These are phyloP conservation scores for Vanessa tameamea DNA, from an alignment of 1,140 invertebrate species.

Conservation along the genomic window DNA sequence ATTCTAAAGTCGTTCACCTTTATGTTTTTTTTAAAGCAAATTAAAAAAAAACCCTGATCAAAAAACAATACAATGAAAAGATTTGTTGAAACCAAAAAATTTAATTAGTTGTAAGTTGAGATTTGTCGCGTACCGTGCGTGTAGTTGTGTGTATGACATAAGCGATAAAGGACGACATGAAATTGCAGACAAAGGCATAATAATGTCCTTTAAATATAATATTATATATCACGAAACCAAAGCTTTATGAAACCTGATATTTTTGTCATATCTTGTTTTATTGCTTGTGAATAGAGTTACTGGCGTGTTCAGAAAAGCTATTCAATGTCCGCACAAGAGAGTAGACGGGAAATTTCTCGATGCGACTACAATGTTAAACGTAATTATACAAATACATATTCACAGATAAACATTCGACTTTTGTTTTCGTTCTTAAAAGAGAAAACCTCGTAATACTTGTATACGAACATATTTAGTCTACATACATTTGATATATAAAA, in stretches of 20 bases:
- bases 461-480: neutral
- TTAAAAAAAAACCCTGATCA: neutral
- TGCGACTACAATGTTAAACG: slow-evolving; percentile 24
- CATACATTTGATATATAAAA: neutral
- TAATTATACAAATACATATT: slow-evolving; percentile 28
- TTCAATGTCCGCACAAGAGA: slow-evolving; percentile 53
- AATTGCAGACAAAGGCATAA: slow-evolving; percentile 67
- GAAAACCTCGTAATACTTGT: neutral
- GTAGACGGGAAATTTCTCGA: slow-evolving; percentile 42
- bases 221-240: slow-evolving; percentile 78
- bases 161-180: slow-evolving; percentile 47
- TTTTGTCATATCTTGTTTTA: slow-evolving; percentile 80
- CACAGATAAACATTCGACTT: neutral
- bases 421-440: neutral
- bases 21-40: neutral
- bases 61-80: slow-evolving; percentile 14
- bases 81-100: slow-evolving; percentile 20
- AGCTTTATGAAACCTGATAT: slow-evolving; percentile 80
- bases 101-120: slow-evolving; percentile 41
- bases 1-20: neutral
- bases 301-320: slow-evolving; percentile 51
- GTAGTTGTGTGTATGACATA: slow-evolving; percentile 27
- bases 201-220: slow-evolving; percentile 77
- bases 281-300: slow-evolving; percentile 71
- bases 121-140: slow-evolving; percentile 44